Evolutionary conservation across 2,888 invertebrate species (phyloP), one percentile per base, ranked within the genome.

Genomic region (Drosophila quinaria): DNA sequence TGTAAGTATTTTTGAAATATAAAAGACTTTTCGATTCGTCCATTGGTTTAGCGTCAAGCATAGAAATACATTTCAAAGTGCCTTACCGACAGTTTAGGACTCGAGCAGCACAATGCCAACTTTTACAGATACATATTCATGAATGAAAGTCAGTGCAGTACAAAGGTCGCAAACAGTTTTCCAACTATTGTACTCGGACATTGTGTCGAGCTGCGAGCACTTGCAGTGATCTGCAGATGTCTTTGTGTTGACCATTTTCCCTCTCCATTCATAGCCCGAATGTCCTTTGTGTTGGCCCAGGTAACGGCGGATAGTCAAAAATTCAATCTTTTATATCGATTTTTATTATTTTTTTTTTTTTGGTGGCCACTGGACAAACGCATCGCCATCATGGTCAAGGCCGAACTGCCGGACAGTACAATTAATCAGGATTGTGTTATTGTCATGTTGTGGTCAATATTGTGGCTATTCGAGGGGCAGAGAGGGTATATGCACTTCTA

Each of bases 161-260:
- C 84, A 81, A 83, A 70, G 74, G 60, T 41, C 51, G 17, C 31
- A 58, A 50, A 33, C 25, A 65, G 10, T 15, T 37, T 61, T 59
- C 62, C 44, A 33, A 15, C 19, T 13, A 44, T 22, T 52, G 59
- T 74, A 50, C 56, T 72, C 55, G 76, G 46, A 17, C 49, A 44
- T 29, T 35, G 37, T 63, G 33, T 15, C 15, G 64, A 50, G 41
- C 74, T 47, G 62, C 65, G 63, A 63, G 76, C 87, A 84, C 84
- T 84, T 84, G 84, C 81, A 87, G 83, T 85, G 88, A 84, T 86
- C 78, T 78, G 80, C 78, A 81, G 71, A 69, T 73, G 81, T 73
- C 74, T 74, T 78, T 72, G 75, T 62, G 37, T 44, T 9, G 35
- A 50, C 22, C 42, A 44, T 41, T 70, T 55, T 46, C 44, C 41